Conservation (phyloP, 2,113 vertebrate genomes). For the Pungitius pungitius region DNA sequence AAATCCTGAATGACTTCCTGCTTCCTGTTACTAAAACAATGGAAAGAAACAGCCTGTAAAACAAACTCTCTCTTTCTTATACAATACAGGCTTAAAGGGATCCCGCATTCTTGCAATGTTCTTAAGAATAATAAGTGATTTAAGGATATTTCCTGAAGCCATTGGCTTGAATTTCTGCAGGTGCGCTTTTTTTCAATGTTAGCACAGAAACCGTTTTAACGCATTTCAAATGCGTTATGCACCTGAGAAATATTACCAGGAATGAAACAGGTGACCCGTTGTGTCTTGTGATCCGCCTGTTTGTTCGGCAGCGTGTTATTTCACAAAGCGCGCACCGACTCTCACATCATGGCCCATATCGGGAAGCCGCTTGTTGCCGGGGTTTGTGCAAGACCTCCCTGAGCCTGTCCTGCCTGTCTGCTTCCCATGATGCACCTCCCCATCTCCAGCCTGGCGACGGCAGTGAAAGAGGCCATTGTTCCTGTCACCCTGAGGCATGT, state of each 20-base stretch:
- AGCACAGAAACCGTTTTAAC: not conserved
- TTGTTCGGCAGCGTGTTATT: not conserved
- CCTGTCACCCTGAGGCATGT: conserved; percentile 72
- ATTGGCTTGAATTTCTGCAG: not conserved
- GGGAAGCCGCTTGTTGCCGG: conserved; percentile 54
- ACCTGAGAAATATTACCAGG: not conserved
- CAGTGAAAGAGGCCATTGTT: conserved; percentile 83
- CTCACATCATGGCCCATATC: conserved; percentile 45
- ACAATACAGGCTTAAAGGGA: not conserved
- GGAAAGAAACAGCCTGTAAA: not conserved
- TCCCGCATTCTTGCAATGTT: not conserved
- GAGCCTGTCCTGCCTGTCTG: conserved; percentile 51
- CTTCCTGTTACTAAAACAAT: conserved; percentile 7
- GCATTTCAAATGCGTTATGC: not conserved
- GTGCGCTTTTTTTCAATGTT: not conserved
- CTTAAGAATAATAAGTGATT: not conserved
- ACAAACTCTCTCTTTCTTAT: not conserved
- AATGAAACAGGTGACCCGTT: not conserved
- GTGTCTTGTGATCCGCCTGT: not conserved
- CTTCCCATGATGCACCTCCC: conserved; percentile 77
- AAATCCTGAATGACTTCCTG: conserved; percentile 23
- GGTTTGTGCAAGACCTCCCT: conserved; percentile 51
- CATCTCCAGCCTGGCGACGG: conserved; percentile 50
- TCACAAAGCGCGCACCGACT: conserved; percentile 38
- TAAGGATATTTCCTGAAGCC: not conserved